Evolutionary conservation across 1,140 invertebrate species (phyloP).

Genomic region (Drosophila pseudoobscura): DNA sequence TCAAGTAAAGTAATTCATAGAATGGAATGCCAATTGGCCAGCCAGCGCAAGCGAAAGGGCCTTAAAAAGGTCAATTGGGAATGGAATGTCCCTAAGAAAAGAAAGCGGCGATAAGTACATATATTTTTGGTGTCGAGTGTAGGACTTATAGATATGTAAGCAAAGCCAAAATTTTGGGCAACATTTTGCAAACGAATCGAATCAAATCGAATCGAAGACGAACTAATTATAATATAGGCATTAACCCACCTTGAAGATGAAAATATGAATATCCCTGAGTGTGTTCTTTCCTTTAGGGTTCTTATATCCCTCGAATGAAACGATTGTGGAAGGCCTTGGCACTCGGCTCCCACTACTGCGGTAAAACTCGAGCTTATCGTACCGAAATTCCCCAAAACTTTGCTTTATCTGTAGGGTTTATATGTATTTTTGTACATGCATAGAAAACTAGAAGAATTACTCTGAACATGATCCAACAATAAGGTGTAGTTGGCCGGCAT

Average conservation of each 20-base stretch:
- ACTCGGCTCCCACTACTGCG: background rate
- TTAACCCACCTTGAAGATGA: slow-evolving; percentile 50
- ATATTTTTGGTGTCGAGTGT: slow-evolving; percentile 36
- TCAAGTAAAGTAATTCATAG: slow-evolving; percentile 12
- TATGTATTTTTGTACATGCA: slow-evolving; percentile 54
- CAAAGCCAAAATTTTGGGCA: background rate
- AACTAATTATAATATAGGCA: slow-evolving; percentile 35
- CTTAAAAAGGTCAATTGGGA: slow-evolving; percentile 22
- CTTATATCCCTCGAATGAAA: slow-evolving; percentile 5
- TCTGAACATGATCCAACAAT: background rate
- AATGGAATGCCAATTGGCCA: slow-evolving; percentile 13
- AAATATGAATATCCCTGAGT: slow-evolving; percentile 43
- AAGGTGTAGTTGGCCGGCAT: slow-evolving; percentile 36
- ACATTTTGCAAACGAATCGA: background rate
- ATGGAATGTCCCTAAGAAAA: background rate
- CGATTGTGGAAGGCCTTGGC: background rate
- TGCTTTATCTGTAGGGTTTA: slow-evolving; percentile 8
- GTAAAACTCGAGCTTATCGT: slow-evolving; percentile 13
- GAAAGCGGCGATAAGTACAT: slow-evolving; percentile 17
- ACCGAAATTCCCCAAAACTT: slow-evolving; percentile 1
- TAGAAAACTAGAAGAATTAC: slow-evolving; percentile 5
- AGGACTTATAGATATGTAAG: slow-evolving; percentile 7
- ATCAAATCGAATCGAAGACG: background rate
- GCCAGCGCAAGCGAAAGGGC: slow-evolving; percentile 21
- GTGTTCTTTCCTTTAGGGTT: slow-evolving; percentile 33